These are phyloP conservation scores for Poecilia latipinna DNA, from an alignment of 2,113 vertebrate genomes.

Conservation along the genomic window DNA sequence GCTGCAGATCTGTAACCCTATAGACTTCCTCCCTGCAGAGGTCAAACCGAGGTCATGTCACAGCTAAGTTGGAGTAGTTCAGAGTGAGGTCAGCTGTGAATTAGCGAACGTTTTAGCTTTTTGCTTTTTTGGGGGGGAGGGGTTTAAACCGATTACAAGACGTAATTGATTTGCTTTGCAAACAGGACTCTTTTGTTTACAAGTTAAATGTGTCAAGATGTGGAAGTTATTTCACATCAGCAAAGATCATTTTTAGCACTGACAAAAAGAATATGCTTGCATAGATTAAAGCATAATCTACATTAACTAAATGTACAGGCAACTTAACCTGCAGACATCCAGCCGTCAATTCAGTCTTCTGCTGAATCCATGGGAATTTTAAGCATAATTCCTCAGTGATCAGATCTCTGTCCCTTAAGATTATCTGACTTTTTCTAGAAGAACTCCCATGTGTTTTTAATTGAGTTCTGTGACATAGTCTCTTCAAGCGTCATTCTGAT, in stretches of 20 bases:
- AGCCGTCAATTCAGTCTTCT: background rate
- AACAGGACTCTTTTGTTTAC: background rate
- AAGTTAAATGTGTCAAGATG: background rate
- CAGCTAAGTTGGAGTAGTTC: conserved; percentile 9
- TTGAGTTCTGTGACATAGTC: background rate
- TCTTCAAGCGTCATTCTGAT: background rate
- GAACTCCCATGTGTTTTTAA: background rate
- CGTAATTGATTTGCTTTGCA: background rate
- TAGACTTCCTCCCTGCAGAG: conserved; percentile 38
- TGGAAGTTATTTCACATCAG: background rate
- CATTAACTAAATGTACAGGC: background rate
- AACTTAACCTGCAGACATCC: background rate
- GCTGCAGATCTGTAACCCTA: conserved; percentile 21
- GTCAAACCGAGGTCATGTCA: conserved; percentile 39
- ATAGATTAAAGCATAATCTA: background rate
- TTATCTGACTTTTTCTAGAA: no score
- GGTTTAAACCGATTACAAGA: background rate
- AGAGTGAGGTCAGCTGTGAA: conserved; percentile 28
- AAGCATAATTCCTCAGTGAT: no score
- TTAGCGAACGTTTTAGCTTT: background rate
- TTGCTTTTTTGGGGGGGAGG: background rate
- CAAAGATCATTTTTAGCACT: background rate
- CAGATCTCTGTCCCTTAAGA: no score
- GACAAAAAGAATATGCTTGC: background rate
- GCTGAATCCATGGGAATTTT: background rate